phyloP scores from a whole-genome alignment of 2,888 invertebrate genomes.

The Trachelus troglodyta region DNA sequence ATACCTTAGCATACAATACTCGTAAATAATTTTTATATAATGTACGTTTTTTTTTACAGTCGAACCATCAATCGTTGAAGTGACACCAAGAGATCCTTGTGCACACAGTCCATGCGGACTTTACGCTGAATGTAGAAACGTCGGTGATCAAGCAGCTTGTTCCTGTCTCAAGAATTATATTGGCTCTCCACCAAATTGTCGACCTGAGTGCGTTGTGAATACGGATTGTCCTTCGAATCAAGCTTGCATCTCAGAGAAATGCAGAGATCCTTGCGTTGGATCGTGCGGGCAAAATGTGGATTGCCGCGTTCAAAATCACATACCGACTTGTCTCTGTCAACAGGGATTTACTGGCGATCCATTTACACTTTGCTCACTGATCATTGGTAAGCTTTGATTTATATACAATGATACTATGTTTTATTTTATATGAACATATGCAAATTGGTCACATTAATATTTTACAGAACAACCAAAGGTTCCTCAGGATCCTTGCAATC shows the following conservation, averaged over 20 bases:
- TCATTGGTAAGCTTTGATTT: constrained; percentile 49
- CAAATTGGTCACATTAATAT: constrained; percentile 10
- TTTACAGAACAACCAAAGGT: constrained; percentile 55
- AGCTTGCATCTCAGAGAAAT: constrained; percentile 79
- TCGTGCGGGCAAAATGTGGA: constrained; percentile 79
- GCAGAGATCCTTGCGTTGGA: constrained; percentile 78
- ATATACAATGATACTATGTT: background rate
- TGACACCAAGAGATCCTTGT: constrained; percentile 73
- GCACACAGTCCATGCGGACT: constrained; percentile 80
- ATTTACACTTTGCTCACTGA: constrained; percentile 71
- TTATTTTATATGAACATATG: constrained; percentile 32
- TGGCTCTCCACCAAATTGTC: constrained; percentile 78
- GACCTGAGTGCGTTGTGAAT: constrained; percentile 74
- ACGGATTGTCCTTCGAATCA: constrained; percentile 74
- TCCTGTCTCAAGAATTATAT: constrained; percentile 74
- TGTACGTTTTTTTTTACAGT: constrained; percentile 20
- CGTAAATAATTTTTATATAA: constrained; percentile 1
- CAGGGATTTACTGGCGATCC: constrained; percentile 76
- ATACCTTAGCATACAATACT: background rate
- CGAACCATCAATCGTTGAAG: constrained; percentile 37
- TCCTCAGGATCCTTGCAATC: constrained; percentile 72
- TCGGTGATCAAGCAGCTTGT: constrained; percentile 73
- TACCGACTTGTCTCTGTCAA: constrained; percentile 75
- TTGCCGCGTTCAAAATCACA: constrained; percentile 77
- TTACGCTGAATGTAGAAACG: constrained; percentile 75